Conservation (phyloP, 2,888 invertebrate genomes). For the Steromphala cineraria region DNA sequence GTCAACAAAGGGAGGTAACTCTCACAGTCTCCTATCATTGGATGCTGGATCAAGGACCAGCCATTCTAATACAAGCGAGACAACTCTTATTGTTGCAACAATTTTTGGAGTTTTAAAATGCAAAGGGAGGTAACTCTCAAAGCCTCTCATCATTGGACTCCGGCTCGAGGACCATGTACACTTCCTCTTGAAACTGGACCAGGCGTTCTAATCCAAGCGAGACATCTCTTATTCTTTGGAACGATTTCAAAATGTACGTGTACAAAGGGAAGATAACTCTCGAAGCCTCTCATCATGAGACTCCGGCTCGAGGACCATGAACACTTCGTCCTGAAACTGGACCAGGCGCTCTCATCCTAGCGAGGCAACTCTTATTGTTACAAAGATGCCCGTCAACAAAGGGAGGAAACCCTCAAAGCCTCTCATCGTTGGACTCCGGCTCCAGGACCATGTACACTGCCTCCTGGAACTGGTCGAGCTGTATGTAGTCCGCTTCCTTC, state of each 20-base stretch:
- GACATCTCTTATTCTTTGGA: too few relatives aligned
- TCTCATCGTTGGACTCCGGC: constrained; percentile 49
- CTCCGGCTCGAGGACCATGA: constrained; percentile 48
- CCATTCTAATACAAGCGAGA: too few relatives aligned
- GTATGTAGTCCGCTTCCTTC: constrained; percentile 94
- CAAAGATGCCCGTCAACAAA: neutral
- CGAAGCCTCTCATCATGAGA: constrained; percentile 56
- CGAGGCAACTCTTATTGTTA: too few relatives aligned
- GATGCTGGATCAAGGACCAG: too few relatives aligned
- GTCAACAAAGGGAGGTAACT: too few relatives aligned
- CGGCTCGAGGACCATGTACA: constrained; percentile 50
- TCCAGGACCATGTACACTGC: constrained; percentile 48
- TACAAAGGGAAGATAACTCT: neutral
- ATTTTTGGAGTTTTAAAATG: too few relatives aligned
- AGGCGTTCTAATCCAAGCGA: too few relatives aligned
- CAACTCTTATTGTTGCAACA: too few relatives aligned
- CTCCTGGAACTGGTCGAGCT: constrained; percentile 74
- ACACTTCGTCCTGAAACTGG: constrained; percentile 43
- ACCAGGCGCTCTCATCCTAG: constrained; percentile 15
- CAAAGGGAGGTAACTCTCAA: constrained; percentile 26
- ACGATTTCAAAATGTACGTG: too few relatives aligned
- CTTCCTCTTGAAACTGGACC: constrained; percentile 45
- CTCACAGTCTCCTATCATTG: too few relatives aligned
- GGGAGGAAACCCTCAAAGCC: constrained; percentile 39
- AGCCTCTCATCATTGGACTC: constrained; percentile 54